Evolutionary conservation across 2,113 vertebrate genomes (phyloP).

Genomic region (Anthoscopus minutus): DNA sequence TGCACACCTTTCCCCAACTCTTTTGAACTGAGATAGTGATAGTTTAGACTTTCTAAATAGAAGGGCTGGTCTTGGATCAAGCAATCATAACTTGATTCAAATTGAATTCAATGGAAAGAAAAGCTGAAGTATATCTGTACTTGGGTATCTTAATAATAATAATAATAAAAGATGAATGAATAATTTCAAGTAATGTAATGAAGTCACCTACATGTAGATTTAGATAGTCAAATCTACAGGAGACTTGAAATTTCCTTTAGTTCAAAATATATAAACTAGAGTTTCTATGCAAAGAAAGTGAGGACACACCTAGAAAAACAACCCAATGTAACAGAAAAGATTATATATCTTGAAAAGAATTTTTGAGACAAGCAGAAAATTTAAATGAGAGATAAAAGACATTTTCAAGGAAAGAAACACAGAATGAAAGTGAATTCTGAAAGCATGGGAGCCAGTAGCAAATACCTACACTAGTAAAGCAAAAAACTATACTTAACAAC

Average conservation of each 20-base stretch:
- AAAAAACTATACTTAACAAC: not conserved
- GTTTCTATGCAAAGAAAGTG: not conserved
- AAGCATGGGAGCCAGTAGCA: not conserved
- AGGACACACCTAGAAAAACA: not conserved
- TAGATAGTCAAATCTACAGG: not conserved
- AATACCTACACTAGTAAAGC: not conserved
- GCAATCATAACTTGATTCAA: not conserved
- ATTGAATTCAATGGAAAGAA: not conserved
- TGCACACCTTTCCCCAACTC: not conserved
- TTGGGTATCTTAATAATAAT: not conserved
- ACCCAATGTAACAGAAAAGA: not conserved
- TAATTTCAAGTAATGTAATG: not conserved
- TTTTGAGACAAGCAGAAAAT: not conserved
- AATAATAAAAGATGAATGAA: rapidly evolving
- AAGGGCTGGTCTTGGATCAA: not conserved
- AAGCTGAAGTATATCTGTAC: not conserved
- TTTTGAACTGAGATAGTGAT: not conserved
- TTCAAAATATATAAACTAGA: not conserved
- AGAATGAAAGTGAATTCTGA: not conserved
- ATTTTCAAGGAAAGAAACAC: not conserved
- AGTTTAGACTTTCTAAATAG: not conserved
- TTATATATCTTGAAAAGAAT: not conserved
- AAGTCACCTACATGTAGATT: not conserved
- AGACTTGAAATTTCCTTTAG: not conserved
- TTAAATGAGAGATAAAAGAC: not conserved